Conservation (phyloP, 2,888 invertebrate genomes). For the Erpobdella octoculata region DNA sequence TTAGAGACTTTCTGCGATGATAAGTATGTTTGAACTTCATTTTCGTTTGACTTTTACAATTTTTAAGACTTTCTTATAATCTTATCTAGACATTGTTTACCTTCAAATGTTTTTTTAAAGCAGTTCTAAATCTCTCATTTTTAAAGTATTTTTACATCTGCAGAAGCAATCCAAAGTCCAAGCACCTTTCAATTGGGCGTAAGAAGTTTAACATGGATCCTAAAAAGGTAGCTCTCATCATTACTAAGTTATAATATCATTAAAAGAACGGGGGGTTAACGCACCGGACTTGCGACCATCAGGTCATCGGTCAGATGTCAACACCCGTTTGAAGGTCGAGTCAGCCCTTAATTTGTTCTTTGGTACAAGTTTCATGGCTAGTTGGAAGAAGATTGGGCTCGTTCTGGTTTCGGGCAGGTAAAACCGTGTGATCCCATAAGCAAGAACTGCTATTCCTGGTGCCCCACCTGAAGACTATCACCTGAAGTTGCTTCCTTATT, state of each 20-base stretch:
- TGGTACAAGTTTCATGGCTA: neutral
- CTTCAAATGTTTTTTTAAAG: neutral
- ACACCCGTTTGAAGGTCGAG: no score
- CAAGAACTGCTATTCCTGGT: no score
- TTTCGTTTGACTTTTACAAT: neutral
- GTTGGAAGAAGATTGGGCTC: no score
- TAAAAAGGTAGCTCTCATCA: slow-evolving; percentile 73
- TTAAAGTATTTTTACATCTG: neutral
- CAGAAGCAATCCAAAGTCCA: slow-evolving; percentile 47
- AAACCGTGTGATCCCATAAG: no score
- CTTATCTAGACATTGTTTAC: neutral
- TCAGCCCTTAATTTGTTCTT: neutral
- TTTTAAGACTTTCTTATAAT: neutral
- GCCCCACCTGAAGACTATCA: no score
- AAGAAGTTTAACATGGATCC: slow-evolving; percentile 99
- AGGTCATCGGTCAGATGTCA: no score
- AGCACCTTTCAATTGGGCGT: slow-evolving; percentile 53
- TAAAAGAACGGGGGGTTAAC: no score
- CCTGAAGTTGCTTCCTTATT: no score
- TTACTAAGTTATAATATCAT: neutral
- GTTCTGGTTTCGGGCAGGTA: no score
- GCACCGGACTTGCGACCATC: no score
- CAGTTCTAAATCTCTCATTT: no score
- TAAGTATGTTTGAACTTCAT: neutral
- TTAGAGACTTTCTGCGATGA: slow-evolving; percentile 22